These are phyloP conservation scores for Phorcus lineatus DNA, from an alignment of 2,888 invertebrate genomes.

Conservation along the genomic window DNA sequence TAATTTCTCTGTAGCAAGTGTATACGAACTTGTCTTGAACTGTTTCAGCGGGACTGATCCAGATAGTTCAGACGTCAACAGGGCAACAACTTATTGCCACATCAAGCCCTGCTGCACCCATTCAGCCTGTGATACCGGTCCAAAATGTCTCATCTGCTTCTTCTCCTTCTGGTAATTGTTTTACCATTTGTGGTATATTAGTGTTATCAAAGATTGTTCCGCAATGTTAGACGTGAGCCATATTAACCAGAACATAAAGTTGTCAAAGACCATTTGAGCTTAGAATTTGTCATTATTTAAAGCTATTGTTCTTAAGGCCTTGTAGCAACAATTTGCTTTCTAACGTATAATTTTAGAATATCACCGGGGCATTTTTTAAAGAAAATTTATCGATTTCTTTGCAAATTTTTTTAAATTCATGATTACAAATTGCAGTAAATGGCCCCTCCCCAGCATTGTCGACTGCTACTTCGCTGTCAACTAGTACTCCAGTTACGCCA, in stretches of 20 bases:
- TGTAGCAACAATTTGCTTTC: no score
- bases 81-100: conserved; percentile 80
- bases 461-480: neutral
- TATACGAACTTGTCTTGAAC: neutral
- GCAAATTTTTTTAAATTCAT: neutral
- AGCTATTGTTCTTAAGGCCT: no score
- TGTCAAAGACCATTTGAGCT: no score
- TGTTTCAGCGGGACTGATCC: conserved; percentile 77
- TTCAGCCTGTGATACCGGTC: conserved; percentile 39
- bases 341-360: no score
- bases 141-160: conserved; percentile 28
- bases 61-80: conserved; percentile 83
- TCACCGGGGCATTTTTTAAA: no score
- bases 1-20: no score
- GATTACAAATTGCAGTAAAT: conserved; percentile 45
- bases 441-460: conserved; percentile 40
- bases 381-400: no score
- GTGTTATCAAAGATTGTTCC: neutral
- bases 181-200: neutral
- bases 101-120: conserved; percentile 36
- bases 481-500: conserved; percentile 18
- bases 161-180: neutral
- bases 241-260: neutral
- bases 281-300: no score
- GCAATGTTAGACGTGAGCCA: neutral